Evolutionary conservation across 2,888 invertebrate species (phyloP), one percentile per base, ranked within the genome.

Genomic region (Endomychus coccineus): DNA sequence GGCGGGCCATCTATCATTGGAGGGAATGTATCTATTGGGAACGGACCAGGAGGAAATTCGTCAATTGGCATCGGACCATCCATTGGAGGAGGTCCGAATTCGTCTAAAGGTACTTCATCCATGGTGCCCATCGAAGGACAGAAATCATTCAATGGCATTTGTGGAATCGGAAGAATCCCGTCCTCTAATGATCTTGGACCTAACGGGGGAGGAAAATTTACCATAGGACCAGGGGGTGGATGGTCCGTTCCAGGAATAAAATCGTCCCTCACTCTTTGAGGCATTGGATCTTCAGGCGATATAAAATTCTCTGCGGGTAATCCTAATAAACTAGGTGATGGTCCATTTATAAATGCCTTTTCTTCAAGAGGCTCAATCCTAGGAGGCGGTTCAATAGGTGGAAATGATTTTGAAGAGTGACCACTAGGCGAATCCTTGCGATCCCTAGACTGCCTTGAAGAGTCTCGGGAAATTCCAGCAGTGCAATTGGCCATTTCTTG

Each of bases 401-500:
- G 5, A 19, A 7, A 19, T 7, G 19, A 19, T 7, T 19, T 5
- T 19, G 19, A 19, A 19, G 5, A 5, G 19, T 7, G 19, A n/a
- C 43, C 30, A 13, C 27, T 17, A 9, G 42, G 43, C 7, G 40
- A 38, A 11, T 37, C 41, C 10, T 41, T 42, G 9, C 44, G 42
- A n/a, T 44, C 47, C 22, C 48, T 37, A 10, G 35, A 30, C 11
- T 40, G 35, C 27, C 40, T 41, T 9, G 36, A 25, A 17, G 29
- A 39, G n/a, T 29, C 44, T 25, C 28, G 43, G 25, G 33, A 41
- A 39, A 9, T 42, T 4, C 32, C 21, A 3, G 11, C n/a, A n/a
- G 32, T 9, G n/a, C n/a, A 27, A 10, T 19, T 29, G 2, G 61
- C 61, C 58, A 61, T 61, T 32, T 59, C 59, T 39, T 57, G 51